Conservation (phyloP, 1,140 invertebrate genomes). For the Drosophila kohkoa region DNA sequence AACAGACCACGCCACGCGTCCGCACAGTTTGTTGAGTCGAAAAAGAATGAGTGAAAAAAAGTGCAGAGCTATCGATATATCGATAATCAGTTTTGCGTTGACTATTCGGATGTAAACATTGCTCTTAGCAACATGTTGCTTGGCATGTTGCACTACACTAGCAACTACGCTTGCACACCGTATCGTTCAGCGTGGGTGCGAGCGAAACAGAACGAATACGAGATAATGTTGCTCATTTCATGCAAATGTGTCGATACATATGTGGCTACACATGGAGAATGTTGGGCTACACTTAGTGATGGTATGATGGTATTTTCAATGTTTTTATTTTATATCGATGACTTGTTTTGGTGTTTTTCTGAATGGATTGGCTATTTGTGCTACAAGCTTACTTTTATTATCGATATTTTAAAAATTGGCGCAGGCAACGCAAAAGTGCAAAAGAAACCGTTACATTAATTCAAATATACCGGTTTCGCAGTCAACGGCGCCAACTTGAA, state of each 20-base stretch:
- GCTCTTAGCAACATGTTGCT: constrained; percentile 28
- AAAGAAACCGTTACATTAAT: neutral
- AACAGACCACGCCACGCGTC: constrained; percentile 54
- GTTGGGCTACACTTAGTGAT: constrained; percentile 12
- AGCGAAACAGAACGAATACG: neutral
- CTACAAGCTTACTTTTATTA: neutral
- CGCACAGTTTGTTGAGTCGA: constrained; percentile 47
- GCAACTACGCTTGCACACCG: neutral
- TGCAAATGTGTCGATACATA: constrained; percentile 1
- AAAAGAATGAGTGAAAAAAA: constrained; percentile 46
- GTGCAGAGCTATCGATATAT: constrained; percentile 40
- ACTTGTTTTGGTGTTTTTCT: too few species aligned
- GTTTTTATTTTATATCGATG: neutral
- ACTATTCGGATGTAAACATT: constrained; percentile 10
- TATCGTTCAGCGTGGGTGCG: neutral
- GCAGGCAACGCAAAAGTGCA: too few species aligned
- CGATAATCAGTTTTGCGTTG: constrained; percentile 17
- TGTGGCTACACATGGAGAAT: neutral
- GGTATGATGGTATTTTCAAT: neutral
- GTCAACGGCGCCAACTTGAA: neutral
- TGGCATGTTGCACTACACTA: neutral
- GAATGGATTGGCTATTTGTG: too few species aligned
- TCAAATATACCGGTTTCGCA: neutral
- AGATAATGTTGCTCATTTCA: constrained; percentile 3
- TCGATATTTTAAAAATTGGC: neutral